Evolutionary conservation across 2,797 vertebrate genomes (phyloP).

Genomic region (Micromesistius poutassou): DNA sequence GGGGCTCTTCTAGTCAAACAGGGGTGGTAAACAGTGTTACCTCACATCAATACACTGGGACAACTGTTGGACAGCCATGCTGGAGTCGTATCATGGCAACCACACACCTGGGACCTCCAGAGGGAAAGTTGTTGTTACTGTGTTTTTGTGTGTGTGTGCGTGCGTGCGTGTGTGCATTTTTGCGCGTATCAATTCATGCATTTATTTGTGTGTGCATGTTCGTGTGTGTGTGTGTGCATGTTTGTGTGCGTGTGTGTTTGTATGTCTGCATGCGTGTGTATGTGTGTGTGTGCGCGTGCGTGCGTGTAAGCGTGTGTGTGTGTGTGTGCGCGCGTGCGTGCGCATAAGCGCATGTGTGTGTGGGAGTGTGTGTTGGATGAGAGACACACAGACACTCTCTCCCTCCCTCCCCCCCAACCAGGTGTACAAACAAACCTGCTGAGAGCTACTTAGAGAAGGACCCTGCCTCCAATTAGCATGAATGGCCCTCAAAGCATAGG

Average conservation of each 20-base stretch:
- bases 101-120: slow-evolving; percentile 14
- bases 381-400: slow-evolving; percentile 7
- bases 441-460: slow-evolving; percentile 56
- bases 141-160: neutral
- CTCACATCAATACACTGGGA: slow-evolving; percentile 12
- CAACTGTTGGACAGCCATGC: slow-evolving; percentile 65
- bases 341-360: neutral
- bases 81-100: slow-evolving; percentile 59
- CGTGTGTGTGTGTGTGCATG: neutral
- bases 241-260: neutral
- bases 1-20: slow-evolving; percentile 16
- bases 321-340: neutral
- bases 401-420: slow-evolving; percentile 49
- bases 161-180: neutral
- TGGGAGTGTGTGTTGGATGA: neutral
- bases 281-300: neutral
- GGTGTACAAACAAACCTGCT: slow-evolving; percentile 70
- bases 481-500: slow-evolving; percentile 72
- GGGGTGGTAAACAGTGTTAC: slow-evolving; percentile 54
- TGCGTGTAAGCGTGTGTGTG: neutral
- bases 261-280: too few relatives aligned
- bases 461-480: slow-evolving; percentile 70
- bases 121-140: slow-evolving; percentile 1
- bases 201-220: neutral
- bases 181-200: neutral